Base-by-base conservation (phyloP, 2,888 invertebrate genomes). In the Branchipolynoe longqiensis region DNA sequence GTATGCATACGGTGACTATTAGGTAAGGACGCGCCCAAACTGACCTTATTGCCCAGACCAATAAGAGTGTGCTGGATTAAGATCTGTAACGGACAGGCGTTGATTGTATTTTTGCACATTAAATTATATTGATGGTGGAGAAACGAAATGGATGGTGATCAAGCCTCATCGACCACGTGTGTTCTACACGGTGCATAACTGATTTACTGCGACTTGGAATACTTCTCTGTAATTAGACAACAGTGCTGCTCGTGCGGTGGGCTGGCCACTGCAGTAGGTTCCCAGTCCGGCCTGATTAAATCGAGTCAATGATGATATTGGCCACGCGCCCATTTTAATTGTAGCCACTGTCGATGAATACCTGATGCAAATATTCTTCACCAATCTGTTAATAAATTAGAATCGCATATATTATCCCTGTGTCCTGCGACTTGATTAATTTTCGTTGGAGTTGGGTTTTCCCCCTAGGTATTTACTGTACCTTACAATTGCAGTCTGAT, bases 301-400 rank as follows among this genome's bases (percentile, higher is more conserved):
- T 38, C 3, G 0, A 69, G 38, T 33, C 12, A 69, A 3, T 31
- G 48, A 48, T 48, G 8, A 18, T 48, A 48, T 18, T 12, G 48
- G 48, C 48, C 48, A 48, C 8, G 18, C 48, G 18, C 8, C 8
- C 18, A 48, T 48, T 48, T 48, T 18, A 69, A 69, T 36, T 36
- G 62, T 25, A 62, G 25, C 62, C 62, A 22, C 33, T 33, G 38
- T 69, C 69, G 38, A 69, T 69, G 36, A 69, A 69, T 69, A 69
- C 33, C 33, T 69, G 69, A 69, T 69, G 69, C 69, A 69, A 69
- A 69, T 69, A 69, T 69, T 69, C 69, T 69, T 69, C 69, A 69
- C 69, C 69, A 38, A 69, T 69, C 69, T 69, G 69, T 69, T 69
- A 69, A 69, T 69, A 69, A 69, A 69, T 69, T 69, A 69, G 69